These are phyloP conservation scores for Araneus ventricosus DNA, from an alignment of 1,140 invertebrate genomes.

Conservation along the genomic window DNA sequence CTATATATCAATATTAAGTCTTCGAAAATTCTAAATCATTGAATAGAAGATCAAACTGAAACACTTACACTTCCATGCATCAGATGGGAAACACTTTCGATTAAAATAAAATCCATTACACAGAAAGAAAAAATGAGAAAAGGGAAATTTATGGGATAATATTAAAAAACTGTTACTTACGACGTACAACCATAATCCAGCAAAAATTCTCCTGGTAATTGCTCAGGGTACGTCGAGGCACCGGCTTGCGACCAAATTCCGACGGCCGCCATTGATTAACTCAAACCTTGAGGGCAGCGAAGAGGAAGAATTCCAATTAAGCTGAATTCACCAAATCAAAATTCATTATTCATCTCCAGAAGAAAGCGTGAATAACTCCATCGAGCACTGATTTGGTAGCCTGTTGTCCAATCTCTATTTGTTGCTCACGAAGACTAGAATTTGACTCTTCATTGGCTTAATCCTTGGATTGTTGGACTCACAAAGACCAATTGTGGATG, in stretches of 20 bases:
- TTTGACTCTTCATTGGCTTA: neutral
- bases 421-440: neutral
- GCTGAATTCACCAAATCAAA: neutral
- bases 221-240: constrained; percentile 67
- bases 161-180: constrained; percentile 32
- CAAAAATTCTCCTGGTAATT: constrained; percentile 64
- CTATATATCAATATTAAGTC: too few relatives aligned
- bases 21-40: too few relatives aligned
- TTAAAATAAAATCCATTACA: neutral
- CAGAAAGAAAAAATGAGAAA: neutral
- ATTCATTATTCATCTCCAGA: neutral
- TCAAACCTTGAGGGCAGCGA: neutral
- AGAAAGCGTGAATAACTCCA: neutral
- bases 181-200: constrained; percentile 58
- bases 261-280: constrained; percentile 65
- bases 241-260: constrained; percentile 74
- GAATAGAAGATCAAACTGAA: too few relatives aligned
- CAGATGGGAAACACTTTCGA: too few relatives aligned
- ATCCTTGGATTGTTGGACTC: neutral
- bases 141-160: neutral
- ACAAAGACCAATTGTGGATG: neutral
- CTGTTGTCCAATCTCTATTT: neutral
- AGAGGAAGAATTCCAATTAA: constrained; percentile 36
- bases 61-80: too few relatives aligned
- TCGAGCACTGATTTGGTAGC: neutral